Evolutionary conservation across 2,113 vertebrate genomes (phyloP).

Genomic region (Marmota monax): DNA sequence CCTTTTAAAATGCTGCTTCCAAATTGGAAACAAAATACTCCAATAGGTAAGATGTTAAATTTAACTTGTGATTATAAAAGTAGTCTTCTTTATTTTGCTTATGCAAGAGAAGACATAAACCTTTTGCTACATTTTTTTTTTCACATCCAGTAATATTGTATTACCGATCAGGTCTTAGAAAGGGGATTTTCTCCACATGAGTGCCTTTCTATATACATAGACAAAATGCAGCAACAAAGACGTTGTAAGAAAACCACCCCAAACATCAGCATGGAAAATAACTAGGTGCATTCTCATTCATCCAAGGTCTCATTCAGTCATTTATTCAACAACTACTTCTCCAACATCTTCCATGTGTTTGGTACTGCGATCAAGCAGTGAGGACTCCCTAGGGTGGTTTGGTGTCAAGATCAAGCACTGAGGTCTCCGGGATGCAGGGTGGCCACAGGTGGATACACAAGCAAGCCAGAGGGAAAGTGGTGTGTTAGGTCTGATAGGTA

Average conservation of each 20-base stretch:
- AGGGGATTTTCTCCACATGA: background rate
- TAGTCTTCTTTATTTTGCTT: background rate
- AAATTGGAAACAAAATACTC: background rate
- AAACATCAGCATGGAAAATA: background rate
- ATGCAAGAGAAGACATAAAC: background rate
- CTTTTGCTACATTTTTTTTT: background rate
- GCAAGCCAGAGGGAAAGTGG: background rate
- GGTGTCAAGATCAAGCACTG: too few species aligned
- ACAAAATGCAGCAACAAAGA: background rate
- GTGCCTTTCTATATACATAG: background rate
- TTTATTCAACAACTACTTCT: background rate
- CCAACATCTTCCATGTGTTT: background rate
- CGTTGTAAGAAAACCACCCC: background rate
- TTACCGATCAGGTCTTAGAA: background rate
- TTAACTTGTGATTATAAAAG: background rate
- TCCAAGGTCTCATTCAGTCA: background rate
- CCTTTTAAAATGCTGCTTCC: background rate
- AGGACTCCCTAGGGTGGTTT: background rate
- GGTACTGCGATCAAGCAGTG: background rate
- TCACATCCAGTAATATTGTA: background rate
- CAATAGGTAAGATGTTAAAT: slow-evolving; percentile 8
- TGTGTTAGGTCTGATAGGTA: background rate
- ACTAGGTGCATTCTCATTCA: background rate
- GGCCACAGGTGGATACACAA: background rate
- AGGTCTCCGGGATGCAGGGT: background rate